Base-by-base conservation (phyloP, 2,888 invertebrate genomes). In the Tetheella fluctuosa region DNA sequence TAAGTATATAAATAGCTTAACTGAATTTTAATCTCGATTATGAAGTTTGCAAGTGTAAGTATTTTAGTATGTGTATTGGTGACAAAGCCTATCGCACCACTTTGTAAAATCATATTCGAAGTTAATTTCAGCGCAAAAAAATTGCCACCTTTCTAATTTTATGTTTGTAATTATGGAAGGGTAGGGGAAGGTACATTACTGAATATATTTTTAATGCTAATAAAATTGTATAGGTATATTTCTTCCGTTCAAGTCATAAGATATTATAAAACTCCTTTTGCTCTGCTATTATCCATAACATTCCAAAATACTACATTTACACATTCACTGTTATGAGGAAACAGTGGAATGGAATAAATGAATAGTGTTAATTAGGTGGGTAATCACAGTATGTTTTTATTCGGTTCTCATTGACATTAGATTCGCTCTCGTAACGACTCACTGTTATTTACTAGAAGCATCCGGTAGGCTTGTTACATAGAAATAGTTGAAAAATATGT, bases 371-470 rank as follows among this genome's bases (percentile, higher is more conserved):
- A 76, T 76, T 65, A 60, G 66, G 62, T 61, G 52, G 54, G 28
- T 48, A 64, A 64, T 69, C 68, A 71, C 70, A 69, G 69, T 74
- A 70, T 65, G 70, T 70, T 73, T 69, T 70, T 69, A 71, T 78
- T 71, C 73, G 63, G 73, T 82, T 82, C 83, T 70, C 82, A 83
- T 77, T 83, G 78, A 77, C 79, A 78, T 78, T 80, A 77, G 70
- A 75, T 75, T 77, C 72, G 74, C 77, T 77, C 74, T 77, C 69
- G 73, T 73, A 75, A 73, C 67, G 64, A 70, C 61, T 54, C 65
- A 73, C 79, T 79, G 83, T 86, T 85, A 84, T 70, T 84, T 81
- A 71, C 72, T 60, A 81, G 84, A 83, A 82, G 68, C 79, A 81
- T 83, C 80, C 81, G 81, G 80, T 75, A 67, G 71, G 59, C 64